These are phyloP conservation scores for Hirundichthys speculiger DNA, from an alignment of 2,113 vertebrate species.

Conservation along the genomic window DNA sequence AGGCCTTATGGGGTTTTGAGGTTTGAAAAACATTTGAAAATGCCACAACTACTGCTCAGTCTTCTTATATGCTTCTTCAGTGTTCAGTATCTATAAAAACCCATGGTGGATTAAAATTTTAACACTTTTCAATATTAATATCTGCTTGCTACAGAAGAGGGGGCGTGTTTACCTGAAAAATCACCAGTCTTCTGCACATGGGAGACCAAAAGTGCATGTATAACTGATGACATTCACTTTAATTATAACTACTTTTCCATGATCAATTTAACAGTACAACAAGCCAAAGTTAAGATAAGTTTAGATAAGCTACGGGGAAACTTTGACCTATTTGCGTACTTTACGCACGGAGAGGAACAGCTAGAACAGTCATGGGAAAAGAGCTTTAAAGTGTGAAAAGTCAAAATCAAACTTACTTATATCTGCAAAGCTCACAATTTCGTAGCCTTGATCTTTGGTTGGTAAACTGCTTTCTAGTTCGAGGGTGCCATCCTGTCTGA, in stretches of 20 bases:
- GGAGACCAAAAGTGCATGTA: no score
- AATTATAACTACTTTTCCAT: neutral
- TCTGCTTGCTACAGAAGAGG: neutral
- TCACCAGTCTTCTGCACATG: neutral
- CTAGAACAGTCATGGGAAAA: neutral
- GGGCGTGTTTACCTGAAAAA: neutral
- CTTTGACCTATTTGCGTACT: constrained; percentile 1
- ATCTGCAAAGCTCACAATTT: constrained; percentile 95
- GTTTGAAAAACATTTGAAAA: no score
- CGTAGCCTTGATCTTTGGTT: constrained; percentile 84
- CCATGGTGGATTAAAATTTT: no score
- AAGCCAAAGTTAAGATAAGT: neutral
- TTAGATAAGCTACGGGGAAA: neutral
- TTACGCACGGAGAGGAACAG: neutral
- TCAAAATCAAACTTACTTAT: constrained; percentile 82
- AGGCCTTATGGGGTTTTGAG: neutral
- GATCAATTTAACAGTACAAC: neutral
- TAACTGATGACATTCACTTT: no score
- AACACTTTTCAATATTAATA: neutral
- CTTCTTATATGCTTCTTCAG: no score
- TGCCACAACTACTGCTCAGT: no score
- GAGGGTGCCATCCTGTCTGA: constrained; percentile 69
- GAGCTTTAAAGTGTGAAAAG: neutral
- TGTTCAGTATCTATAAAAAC: no score
- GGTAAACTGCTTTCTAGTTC: constrained; percentile 63